Percentiles rank a stretch among this genome's conserved stretches.
Conservation (phyloP, 2,113 vertebrate genomes). For the Polypterus senegalus region DNA sequence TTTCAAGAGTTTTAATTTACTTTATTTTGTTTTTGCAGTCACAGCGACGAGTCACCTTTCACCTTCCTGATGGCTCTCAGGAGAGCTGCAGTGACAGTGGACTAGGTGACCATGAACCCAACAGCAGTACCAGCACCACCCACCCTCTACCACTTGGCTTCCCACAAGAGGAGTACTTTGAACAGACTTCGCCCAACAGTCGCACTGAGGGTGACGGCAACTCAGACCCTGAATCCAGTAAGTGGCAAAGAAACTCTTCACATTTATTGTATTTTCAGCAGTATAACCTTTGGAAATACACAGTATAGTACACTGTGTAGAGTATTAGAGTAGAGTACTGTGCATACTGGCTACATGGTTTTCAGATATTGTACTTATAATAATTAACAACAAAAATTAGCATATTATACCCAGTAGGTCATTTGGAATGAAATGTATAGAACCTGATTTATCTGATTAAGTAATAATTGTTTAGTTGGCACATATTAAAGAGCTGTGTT, state of each 20-base stretch:
- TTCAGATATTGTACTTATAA: too few relatives aligned
- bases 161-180: conserved; percentile 78
- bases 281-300: too few relatives aligned
- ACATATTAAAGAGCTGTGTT: too few relatives aligned
- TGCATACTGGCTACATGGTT: too few relatives aligned
- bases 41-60: conserved; percentile 89
- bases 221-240: conserved; percentile 95
- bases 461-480: too few relatives aligned
- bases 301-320: too few relatives aligned
- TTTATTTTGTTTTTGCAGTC: conserved; percentile 51
- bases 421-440: too few relatives aligned
- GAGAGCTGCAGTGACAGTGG: conserved; percentile 85
- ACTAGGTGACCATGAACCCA: conserved; percentile 67
- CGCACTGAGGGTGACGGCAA: conserved; percentile 93
- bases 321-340: too few relatives aligned
- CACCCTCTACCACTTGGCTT: conserved; percentile 76
- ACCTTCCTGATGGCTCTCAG: conserved; percentile 88
- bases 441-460: too few relatives aligned
- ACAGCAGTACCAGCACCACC: conserved; percentile 50
- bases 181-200: conserved; percentile 78
- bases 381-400: too few relatives aligned
- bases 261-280: too few relatives aligned
- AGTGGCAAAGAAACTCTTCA: conserved; percentile 35
- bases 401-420: too few relatives aligned
- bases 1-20: conserved; percentile 26